These are phyloP conservation scores for Silurus lanzhouensis DNA, from an alignment of 2,797 vertebrate species.

Conservation along the genomic window DNA sequence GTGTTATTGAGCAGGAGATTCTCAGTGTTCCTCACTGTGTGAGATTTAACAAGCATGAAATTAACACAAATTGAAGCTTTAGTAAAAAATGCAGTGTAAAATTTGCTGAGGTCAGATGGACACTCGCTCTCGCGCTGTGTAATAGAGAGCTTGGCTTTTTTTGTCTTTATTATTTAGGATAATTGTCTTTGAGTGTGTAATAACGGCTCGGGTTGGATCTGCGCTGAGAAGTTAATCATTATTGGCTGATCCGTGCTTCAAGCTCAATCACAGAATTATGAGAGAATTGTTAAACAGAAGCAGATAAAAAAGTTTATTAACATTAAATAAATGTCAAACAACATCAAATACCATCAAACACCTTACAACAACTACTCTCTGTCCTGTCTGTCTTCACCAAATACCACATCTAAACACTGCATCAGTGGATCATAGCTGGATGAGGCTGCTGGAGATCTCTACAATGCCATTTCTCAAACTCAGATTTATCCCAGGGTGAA, in stretches of 20 bases:
- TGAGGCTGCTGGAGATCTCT: neutral
- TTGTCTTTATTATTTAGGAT: slow-evolving; percentile 61
- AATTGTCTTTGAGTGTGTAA: slow-evolving; percentile 59
- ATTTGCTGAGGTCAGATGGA: slow-evolving; percentile 29
- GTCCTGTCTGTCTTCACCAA: neutral
- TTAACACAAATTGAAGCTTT: slow-evolving; percentile 43
- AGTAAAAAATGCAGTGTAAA: slow-evolving; percentile 10
- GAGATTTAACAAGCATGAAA: slow-evolving; percentile 40
- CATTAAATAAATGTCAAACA: neutral
- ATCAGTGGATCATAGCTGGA: too few species aligned
- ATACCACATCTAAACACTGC: neutral
- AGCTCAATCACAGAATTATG: slow-evolving; percentile 61
- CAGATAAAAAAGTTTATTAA: slow-evolving; percentile 48
- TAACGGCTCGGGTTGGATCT: slow-evolving; percentile 63
- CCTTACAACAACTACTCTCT: neutral
- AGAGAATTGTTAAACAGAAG: slow-evolving; percentile 58
- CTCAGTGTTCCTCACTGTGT: slow-evolving; percentile 18
- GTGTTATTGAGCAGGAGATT: slow-evolving; percentile 14
- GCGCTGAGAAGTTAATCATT: slow-evolving; percentile 69
- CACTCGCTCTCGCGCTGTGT: slow-evolving; percentile 28
- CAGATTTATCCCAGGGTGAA: too few species aligned
- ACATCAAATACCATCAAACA: neutral
- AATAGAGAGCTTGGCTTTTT: slow-evolving; percentile 54
- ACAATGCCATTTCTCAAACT: neutral
- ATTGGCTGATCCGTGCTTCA: slow-evolving; percentile 58